Percentiles rank a stretch among this genome's conserved stretches.
These are phyloP conservation scores for Trissolcus brochymenae DNA, from an alignment of 2,888 invertebrate genomes.

Conservation along the genomic window DNA sequence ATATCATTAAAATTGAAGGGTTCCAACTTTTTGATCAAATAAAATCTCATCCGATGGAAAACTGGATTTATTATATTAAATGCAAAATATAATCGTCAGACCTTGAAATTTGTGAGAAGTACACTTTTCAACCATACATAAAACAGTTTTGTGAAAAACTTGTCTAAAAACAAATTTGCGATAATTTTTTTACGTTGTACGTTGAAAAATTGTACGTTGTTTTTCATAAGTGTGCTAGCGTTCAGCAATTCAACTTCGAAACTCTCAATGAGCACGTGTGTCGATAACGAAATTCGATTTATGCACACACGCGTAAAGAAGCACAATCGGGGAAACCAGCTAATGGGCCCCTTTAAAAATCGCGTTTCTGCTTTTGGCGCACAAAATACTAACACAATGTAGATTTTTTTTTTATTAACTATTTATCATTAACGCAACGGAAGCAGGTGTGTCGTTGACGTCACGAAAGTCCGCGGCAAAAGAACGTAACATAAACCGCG, in stretches of 20 bases:
- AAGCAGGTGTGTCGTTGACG: neutral
- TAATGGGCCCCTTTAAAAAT: slow-evolving; percentile 28
- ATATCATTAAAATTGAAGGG: too few relatives aligned
- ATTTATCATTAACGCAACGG: slow-evolving; percentile 11
- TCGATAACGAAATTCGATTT: slow-evolving; percentile 23
- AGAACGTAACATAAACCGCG: neutral
- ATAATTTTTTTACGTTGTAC: too few relatives aligned
- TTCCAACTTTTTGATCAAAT: too few relatives aligned
- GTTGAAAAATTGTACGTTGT: too few relatives aligned
- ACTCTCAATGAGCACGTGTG: slow-evolving; percentile 5
- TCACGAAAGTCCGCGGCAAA: slow-evolving; percentile 4
- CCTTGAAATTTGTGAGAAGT: too few relatives aligned
- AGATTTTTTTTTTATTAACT: slow-evolving; percentile 5
- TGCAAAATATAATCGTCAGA: too few relatives aligned
- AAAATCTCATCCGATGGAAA: too few relatives aligned
- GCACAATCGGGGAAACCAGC: slow-evolving; percentile 4
- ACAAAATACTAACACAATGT: neutral
- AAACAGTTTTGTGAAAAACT: too few relatives aligned
- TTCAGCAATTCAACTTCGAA: neutral
- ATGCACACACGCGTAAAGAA: slow-evolving; percentile 24
- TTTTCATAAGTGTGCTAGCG: too few relatives aligned
- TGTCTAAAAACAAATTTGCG: too few relatives aligned
- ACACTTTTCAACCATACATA: too few relatives aligned
- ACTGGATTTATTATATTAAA: too few relatives aligned
- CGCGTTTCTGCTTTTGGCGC: neutral